These are phyloP conservation scores for Philopotamus ludificatus DNA, from an alignment of 1,140 invertebrate genomes.

Conservation along the genomic window DNA sequence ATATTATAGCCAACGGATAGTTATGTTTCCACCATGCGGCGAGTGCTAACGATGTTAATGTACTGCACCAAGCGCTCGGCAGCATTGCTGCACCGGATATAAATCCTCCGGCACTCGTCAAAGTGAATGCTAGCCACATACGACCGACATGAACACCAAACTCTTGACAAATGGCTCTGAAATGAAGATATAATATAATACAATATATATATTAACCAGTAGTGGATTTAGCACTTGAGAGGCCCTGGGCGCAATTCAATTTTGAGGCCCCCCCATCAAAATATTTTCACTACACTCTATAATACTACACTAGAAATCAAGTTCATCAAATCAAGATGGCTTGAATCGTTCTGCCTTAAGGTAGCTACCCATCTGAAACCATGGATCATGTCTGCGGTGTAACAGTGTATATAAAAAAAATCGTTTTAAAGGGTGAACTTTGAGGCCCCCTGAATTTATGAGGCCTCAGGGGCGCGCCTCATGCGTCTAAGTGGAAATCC, in stretches of 20 bases:
- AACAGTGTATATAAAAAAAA: too few species aligned
- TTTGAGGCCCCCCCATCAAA: too few species aligned
- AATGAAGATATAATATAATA: conserved; percentile 47
- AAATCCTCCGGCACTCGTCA: conserved; percentile 91
- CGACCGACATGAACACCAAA: conserved; percentile 88
- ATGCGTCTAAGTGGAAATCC: too few species aligned
- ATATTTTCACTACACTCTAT: too few species aligned
- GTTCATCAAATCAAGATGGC: background rate
- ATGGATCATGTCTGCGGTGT: background rate
- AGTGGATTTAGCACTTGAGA: too few species aligned
- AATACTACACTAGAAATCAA: background rate
- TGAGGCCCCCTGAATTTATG: too few species aligned
- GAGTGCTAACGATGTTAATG: conserved; percentile 72
- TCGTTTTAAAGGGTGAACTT: too few species aligned
- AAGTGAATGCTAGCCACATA: conserved; percentile 76
- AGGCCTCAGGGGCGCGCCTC: too few species aligned
- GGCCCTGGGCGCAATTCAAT: too few species aligned
- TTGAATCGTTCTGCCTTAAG: too few species aligned
- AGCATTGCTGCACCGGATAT: conserved; percentile 86
- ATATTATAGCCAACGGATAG: conserved; percentile 79
- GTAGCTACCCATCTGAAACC: too few species aligned
- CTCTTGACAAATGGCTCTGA: conserved; percentile 80
- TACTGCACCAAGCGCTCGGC: conserved; percentile 93
- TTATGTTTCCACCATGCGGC: conserved; percentile 83
- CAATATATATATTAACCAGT: too few species aligned